Conservation (phyloP, 2,113 vertebrate species). For the Rhodinocichla rosea region DNA sequence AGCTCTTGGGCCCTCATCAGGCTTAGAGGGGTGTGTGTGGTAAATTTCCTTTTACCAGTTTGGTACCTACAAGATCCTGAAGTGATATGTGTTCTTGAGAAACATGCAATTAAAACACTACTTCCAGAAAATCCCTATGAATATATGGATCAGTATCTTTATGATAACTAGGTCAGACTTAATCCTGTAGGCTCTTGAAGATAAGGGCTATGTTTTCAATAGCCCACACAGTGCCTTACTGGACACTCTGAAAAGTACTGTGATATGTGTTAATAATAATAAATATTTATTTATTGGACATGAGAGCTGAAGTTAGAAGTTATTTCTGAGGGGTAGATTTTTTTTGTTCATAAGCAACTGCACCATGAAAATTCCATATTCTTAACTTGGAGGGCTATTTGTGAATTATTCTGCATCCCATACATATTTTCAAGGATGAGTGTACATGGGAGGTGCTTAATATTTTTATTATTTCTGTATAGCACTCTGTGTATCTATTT, state of each 20-base stretch:
- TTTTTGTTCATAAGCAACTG: background rate
- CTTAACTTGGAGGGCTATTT: background rate
- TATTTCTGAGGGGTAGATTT: background rate
- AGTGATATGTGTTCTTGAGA: background rate
- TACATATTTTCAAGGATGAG: background rate
- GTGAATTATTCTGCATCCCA: background rate
- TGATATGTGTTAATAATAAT: background rate
- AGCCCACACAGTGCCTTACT: background rate
- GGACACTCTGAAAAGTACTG: background rate
- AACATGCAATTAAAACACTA: background rate
- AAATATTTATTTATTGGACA: background rate
- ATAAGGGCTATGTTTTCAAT: background rate
- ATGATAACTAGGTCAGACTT: background rate
- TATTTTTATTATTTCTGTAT: background rate
- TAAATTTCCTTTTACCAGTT: constrained; percentile 18
- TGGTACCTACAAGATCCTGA: constrained; percentile 5
- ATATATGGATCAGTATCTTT: background rate
- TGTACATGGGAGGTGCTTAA: background rate
- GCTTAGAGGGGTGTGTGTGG: constrained; percentile 11
- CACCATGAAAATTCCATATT: background rate
- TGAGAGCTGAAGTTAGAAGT: background rate
- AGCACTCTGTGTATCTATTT: background rate
- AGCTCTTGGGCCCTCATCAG: constrained; percentile 24
- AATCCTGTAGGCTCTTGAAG: background rate
- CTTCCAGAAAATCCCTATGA: background rate